These are phyloP conservation scores for Marmota flaviventris DNA, from an alignment of 2,113 vertebrate genomes.

Conservation along the genomic window DNA sequence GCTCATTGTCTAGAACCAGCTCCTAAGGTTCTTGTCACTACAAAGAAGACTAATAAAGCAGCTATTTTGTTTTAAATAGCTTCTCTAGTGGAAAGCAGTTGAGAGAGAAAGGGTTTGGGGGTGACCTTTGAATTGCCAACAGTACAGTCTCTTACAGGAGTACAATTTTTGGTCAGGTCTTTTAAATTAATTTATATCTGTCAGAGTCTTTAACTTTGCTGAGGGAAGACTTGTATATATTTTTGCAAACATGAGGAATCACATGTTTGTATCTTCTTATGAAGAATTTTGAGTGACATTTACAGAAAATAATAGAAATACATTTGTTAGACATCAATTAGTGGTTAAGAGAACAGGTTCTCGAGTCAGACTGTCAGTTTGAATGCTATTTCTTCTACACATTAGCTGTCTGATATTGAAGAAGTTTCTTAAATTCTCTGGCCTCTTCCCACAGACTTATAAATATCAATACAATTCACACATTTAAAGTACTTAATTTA, in stretches of 20 bases:
- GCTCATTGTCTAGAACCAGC: not conserved
- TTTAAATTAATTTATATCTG: slow-evolving; percentile 45
- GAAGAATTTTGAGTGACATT: slow-evolving; percentile 45
- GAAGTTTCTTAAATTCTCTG: slow-evolving; percentile 9
- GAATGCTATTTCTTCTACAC: not conserved
- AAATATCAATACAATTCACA: not conserved
- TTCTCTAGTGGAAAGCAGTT: not conserved
- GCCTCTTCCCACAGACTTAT: not conserved
- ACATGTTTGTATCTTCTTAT: not conserved
- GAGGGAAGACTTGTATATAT: not conserved
- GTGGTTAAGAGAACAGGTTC: not conserved
- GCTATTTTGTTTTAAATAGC: not conserved
- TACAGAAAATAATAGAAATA: slow-evolving; percentile 49
- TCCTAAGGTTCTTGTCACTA: not conserved
- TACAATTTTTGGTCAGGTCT: slow-evolving; percentile 8
- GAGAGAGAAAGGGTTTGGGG: not conserved
- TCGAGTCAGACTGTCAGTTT: not conserved
- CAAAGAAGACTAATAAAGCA: not conserved
- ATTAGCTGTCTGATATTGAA: not conserved
- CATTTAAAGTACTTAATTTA: not conserved
- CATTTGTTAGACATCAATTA: not conserved
- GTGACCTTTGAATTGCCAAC: not conserved
- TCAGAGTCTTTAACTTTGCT: slow-evolving; percentile 1
- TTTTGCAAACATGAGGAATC: slow-evolving; percentile 5
- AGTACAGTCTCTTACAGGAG: not conserved